A percentile compares a stretch with the other conserved stretches of the same genome.
Conservation (phyloP, 2,888 invertebrate species). For the Thereva nobilitata region DNA sequence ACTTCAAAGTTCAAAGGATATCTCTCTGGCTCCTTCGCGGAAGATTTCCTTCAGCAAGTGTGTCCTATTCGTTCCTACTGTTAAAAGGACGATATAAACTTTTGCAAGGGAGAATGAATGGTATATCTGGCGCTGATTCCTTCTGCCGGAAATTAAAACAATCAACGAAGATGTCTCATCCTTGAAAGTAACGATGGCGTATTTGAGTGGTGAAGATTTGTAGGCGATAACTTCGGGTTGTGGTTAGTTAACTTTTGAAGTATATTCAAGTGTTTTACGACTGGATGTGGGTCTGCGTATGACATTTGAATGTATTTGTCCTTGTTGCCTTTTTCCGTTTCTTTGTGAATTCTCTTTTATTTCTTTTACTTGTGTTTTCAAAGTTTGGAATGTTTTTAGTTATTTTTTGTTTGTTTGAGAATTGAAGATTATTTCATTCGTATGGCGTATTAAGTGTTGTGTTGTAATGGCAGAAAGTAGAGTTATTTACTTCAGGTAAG, state of each 20-base stretch:
- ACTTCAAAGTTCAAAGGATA: constrained; percentile 27
- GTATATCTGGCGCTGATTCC: constrained; percentile 25
- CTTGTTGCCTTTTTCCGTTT: background rate
- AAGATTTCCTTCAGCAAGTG: constrained; percentile 21
- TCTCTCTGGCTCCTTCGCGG: background rate
- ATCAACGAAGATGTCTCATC: constrained; percentile 23
- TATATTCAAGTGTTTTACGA: constrained; percentile 11
- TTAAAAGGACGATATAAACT: background rate
- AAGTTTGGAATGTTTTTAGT: too few relatives aligned
- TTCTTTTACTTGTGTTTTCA: too few relatives aligned
- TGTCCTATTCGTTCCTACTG: constrained; percentile 22
- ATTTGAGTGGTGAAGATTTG: background rate
- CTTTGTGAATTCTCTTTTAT: too few relatives aligned
- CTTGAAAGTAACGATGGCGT: constrained; percentile 32
- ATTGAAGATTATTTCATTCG: too few relatives aligned
- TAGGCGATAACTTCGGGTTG: constrained; percentile 7
- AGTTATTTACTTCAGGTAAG: too few relatives aligned
- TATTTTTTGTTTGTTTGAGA: too few relatives aligned
- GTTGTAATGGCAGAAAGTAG: too few relatives aligned
- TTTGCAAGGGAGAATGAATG: background rate
- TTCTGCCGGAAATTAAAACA: constrained; percentile 36
- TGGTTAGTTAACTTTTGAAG: constrained; percentile 22
- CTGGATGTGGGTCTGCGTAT: constrained; percentile 10
- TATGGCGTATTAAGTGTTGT: too few relatives aligned
- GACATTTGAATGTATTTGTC: constrained; percentile 18